Base-by-base conservation (phyloP, 1,140 invertebrate species). In the Rhagoletis pomonella region DNA sequence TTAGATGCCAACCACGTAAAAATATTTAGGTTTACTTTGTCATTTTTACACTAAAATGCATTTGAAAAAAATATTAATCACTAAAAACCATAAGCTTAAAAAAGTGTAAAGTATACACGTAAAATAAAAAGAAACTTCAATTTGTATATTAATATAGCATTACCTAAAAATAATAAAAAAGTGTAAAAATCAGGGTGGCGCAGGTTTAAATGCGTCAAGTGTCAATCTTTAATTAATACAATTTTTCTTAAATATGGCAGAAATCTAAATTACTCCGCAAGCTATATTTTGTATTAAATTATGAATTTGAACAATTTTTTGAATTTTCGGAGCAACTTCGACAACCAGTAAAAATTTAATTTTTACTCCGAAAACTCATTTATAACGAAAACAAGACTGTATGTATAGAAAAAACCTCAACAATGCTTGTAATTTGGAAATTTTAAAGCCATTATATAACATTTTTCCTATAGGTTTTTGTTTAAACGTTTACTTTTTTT, bases 81-180 rank as follows among this genome's bases (percentile, higher is more conserved):
- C 50, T 62, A 17, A 42, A 87, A 86, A 86, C 17, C 19, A 73
- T 42, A 58, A 69, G 42, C 55, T 29, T 55, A 55, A 50, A 9
- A 81, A 19, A 29, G 17, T 58, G 47, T 81, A 59, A 85, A 85
- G 17, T 55, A 55, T 5, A 7, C 10, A 86, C 17, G 42, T 60
- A 86, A 86, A 86, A 77, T 19, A 44, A 60, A 42, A 85, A 88
- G 47, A 86, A 87, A 64, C 58, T 42, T 65, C 60, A 55, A 88
- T 91, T 81, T 81, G 73, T 81, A 47, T 81, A 81, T 29, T 19
- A 81, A 81, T 55, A 58, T 81, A 81, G 47, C 17, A 81, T 47
- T 81, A n/a, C 73, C 73, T 81, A 81, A 55, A 81, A 58, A 55
- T 81, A 81, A 67, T 29, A 47, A 50, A 50, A 81, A 17, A 81